These are phyloP conservation scores for Bufo bufo DNA, from an alignment of 2,113 vertebrate genomes.

Conservation along the genomic window DNA sequence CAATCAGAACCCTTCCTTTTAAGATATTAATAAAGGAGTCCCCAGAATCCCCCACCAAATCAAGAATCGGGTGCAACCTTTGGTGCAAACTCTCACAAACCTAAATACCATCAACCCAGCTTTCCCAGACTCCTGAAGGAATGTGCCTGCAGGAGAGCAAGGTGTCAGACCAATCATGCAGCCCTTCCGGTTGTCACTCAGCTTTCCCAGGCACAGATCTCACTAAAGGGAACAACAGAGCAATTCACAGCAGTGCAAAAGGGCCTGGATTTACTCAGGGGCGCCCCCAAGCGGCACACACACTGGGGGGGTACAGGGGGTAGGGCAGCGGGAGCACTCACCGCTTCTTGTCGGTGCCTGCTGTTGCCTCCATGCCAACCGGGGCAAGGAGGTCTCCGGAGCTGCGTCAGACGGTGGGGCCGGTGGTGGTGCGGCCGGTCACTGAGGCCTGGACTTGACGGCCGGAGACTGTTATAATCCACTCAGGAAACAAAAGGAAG, in stretches of 20 bases:
- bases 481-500: constrained; percentile 16
- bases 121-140: neutral
- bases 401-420: constrained; percentile 23
- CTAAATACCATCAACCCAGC: neutral
- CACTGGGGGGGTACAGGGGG: neutral
- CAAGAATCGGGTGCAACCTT: too few relatives aligned
- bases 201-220: neutral
- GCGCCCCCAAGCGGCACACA: neutral
- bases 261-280: neutral
- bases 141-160: neutral
- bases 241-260: too few relatives aligned
- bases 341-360: constrained; percentile 45
- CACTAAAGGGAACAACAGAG: neutral
- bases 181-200: neutral
- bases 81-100: too few relatives aligned
- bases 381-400: constrained; percentile 21
- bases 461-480: constrained; percentile 2
- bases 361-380: constrained; percentile 45
- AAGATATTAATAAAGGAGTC: too few relatives aligned
- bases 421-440: neutral
- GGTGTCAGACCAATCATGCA: neutral
- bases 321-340: neutral
- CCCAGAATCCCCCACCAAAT: too few relatives aligned
- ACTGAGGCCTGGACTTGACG: constrained; percentile 25
- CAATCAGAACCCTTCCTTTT: too few relatives aligned